Percentiles rank a stretch among this genome's conserved stretches.
These are phyloP conservation scores for Palloptera scutellata DNA, from an alignment of 2,888 invertebrate genomes.

Conservation along the genomic window DNA sequence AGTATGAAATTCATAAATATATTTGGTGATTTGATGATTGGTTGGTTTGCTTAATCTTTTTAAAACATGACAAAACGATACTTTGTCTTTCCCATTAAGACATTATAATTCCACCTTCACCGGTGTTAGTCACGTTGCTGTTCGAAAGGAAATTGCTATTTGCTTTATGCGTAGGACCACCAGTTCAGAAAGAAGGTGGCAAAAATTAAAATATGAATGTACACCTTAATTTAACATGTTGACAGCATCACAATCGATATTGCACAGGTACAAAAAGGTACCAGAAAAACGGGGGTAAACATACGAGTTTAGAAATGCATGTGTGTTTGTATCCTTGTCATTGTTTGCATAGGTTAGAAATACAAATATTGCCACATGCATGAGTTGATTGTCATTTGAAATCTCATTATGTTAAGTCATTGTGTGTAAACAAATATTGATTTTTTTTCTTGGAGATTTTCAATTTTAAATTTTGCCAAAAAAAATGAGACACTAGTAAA, in stretches of 20 bases:
- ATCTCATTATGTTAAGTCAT: slow-evolving; percentile 61
- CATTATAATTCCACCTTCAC: slow-evolving; percentile 36
- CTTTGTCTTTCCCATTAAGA: slow-evolving; percentile 23
- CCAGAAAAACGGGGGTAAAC: background rate
- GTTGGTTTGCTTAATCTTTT: slow-evolving; percentile 24
- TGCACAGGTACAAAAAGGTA: background rate
- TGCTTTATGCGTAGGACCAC: too few species aligned
- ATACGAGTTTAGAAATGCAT: background rate
- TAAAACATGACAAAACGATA: slow-evolving; percentile 33
- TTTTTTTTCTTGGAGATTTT: slow-evolving; percentile 9
- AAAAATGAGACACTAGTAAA: background rate
- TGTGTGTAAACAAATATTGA: slow-evolving; percentile 53
- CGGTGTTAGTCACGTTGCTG: slow-evolving; percentile 51
- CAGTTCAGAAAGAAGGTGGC: slow-evolving; percentile 45
- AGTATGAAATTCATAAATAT: background rate
- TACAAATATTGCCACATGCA: slow-evolving; percentile 54
- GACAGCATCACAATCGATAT: background rate
- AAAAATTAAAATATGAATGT: slow-evolving; percentile 50
- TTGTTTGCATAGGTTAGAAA: slow-evolving; percentile 50
- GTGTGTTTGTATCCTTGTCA: slow-evolving; percentile 1
- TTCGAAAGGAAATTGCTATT: background rate
- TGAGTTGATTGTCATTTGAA: slow-evolving; percentile 42
- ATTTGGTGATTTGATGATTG: background rate
- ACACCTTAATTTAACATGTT: slow-evolving; percentile 37
- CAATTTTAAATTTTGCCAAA: slow-evolving; percentile 11